Conservation (phyloP, 2,113 vertebrate species). For the Pygoscelis antarcticus region DNA sequence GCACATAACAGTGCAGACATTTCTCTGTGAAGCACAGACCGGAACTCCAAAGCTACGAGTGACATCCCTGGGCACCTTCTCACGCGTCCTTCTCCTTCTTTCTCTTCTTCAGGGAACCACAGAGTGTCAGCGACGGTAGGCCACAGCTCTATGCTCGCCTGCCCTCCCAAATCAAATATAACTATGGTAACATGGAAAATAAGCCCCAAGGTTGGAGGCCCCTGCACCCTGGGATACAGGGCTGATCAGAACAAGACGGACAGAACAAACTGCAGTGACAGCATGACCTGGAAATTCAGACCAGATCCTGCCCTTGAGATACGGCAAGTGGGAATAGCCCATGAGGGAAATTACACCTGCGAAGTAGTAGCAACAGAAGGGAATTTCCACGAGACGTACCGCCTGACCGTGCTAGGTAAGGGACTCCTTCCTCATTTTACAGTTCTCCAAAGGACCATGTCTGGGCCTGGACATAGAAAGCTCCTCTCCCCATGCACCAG, state of each 20-base stretch:
- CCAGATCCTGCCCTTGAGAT: slow-evolving; percentile 36
- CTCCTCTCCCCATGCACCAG: not conserved
- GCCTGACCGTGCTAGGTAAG: slow-evolving; percentile 68
- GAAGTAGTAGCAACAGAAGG: accelerated
- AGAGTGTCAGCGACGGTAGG: not conserved
- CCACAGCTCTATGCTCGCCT: not conserved
- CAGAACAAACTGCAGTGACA: not conserved
- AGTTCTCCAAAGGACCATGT: not conserved
- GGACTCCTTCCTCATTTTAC: not conserved
- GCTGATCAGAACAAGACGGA: accelerated
- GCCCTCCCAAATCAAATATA: accelerated
- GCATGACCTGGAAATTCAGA: slow-evolving; percentile 25
- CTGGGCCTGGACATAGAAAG: not conserved
- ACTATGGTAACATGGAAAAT: not conserved
- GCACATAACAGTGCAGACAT: accelerated
- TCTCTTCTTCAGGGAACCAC: not conserved
- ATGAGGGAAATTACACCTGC: slow-evolving; percentile 60
- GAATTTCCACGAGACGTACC: accelerated
- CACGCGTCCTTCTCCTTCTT: not conserved
- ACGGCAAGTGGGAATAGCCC: not conserved
- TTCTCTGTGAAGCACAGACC: not conserved
- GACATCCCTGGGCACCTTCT: not conserved
- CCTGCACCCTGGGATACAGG: not conserved
- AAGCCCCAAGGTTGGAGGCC: not conserved
- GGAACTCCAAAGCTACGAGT: not conserved